Evolutionary conservation across 53 echinoderm and acorn worm genomes (phyloP).

Genomic region (Holothuria leucospilota): DNA sequence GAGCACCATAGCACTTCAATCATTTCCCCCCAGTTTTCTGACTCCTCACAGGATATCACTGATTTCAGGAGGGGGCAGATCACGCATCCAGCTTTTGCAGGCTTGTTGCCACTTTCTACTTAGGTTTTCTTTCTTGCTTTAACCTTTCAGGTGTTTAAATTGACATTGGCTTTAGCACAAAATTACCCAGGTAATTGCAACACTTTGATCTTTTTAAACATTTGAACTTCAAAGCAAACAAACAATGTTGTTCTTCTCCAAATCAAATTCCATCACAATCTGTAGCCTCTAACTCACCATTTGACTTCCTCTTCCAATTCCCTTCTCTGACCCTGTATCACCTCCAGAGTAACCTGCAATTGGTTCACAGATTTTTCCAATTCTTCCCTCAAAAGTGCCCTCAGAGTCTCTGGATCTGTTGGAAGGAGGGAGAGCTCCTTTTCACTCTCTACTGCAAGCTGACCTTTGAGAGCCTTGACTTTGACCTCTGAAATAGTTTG

Average conservation of each 20-base stretch:
- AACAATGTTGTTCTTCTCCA: neutral
- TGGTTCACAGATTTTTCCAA: slow-evolving; percentile 68
- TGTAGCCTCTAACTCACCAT: slow-evolving; percentile 55
- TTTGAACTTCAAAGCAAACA: neutral
- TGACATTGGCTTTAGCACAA: too few relatives aligned
- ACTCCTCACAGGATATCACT: too few relatives aligned
- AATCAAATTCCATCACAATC: neutral
- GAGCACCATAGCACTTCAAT: neutral
- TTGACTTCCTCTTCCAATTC: slow-evolving; percentile 85
- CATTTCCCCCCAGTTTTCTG: neutral
- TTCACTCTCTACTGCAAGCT: slow-evolving; percentile 17
- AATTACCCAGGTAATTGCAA: too few relatives aligned
- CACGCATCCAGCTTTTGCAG: too few relatives aligned
- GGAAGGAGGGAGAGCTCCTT: slow-evolving; percentile 66
- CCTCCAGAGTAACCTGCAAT: slow-evolving; percentile 80
- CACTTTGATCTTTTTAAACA: too few relatives aligned
- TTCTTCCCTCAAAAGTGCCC: slow-evolving; percentile 66
- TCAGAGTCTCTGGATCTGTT: slow-evolving; percentile 67
- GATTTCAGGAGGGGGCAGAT: too few relatives aligned
- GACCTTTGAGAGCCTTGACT: slow-evolving; percentile 37
- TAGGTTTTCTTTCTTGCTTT: too few relatives aligned
- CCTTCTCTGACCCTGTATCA: slow-evolving; percentile 79
- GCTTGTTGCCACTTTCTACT: too few relatives aligned
- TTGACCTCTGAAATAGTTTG: slow-evolving; percentile 27
- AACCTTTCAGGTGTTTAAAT: too few relatives aligned